Evolutionary conservation across 64 coral and sea anemone species (phyloP).

Genomic region (Porites lutea): DNA sequence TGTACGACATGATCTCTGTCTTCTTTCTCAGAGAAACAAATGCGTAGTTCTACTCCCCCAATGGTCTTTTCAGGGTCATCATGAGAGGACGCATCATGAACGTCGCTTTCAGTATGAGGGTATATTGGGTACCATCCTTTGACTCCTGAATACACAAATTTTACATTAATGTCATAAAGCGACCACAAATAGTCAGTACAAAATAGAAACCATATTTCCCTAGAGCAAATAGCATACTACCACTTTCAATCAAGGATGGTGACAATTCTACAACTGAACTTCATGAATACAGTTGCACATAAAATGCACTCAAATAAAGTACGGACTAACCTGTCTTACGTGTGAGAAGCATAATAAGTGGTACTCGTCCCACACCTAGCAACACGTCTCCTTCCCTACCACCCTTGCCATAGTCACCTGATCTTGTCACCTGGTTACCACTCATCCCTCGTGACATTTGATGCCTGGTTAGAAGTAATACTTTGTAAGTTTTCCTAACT

Average conservation of each 20-base stretch:
- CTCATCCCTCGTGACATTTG: constrained; percentile 64
- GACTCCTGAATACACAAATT: constrained; percentile 26
- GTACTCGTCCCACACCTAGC: constrained; percentile 80
- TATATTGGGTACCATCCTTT: constrained; percentile 70
- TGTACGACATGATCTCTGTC: constrained; percentile 80
- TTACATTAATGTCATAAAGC: too few relatives aligned
- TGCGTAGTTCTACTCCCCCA: constrained; percentile 87
- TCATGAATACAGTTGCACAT: too few relatives aligned
- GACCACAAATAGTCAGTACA: too few relatives aligned
- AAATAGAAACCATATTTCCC: too few relatives aligned
- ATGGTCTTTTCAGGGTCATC: constrained; percentile 16
- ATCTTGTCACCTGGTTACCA: constrained; percentile 4
- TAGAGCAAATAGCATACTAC: too few relatives aligned
- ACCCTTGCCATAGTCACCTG: background rate
- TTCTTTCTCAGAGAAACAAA: constrained; percentile 76
- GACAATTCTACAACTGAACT: too few relatives aligned
- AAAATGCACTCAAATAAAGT: too few relatives aligned
- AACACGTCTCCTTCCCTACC: constrained; percentile 51
- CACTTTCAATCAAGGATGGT: too few relatives aligned
- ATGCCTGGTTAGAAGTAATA: constrained; percentile 69
- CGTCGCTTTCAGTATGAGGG: background rate
- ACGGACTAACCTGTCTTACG: constrained; percentile 79
- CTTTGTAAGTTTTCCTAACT: background rate
- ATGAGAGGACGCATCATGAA: background rate
- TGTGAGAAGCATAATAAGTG: constrained; percentile 73